Evolutionary conservation across 2,797 vertebrate species (phyloP).

Genomic region (Syndactyla subalaris): DNA sequence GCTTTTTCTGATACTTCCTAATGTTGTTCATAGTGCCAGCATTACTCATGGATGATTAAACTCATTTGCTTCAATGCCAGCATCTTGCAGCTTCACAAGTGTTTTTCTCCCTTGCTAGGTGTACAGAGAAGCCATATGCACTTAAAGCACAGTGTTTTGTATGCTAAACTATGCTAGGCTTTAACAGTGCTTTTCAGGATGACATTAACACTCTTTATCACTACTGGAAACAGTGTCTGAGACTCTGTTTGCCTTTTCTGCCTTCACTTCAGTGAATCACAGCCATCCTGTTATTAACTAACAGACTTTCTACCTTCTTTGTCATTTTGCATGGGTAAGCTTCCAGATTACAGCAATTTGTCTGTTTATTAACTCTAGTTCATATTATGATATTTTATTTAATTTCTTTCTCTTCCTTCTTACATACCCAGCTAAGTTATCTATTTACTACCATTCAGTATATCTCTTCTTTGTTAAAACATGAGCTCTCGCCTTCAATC

Average conservation of each 20-base stretch:
- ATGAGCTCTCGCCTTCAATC: not conserved
- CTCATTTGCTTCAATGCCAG: not conserved
- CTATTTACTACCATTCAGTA: not conserved
- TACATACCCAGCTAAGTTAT: not conserved
- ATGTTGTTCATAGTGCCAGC: not conserved
- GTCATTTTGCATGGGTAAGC: not conserved
- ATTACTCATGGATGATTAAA: not conserved
- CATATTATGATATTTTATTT: not conserved
- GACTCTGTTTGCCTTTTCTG: not conserved
- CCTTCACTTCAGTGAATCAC: not conserved
- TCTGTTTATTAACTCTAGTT: not conserved
- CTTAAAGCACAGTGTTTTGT: not conserved
- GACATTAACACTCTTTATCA: not conserved
- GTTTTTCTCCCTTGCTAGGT: not conserved
- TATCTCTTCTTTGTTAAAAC: not conserved
- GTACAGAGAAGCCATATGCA: not conserved
- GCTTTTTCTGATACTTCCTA: not conserved
- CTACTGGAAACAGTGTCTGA: not conserved
- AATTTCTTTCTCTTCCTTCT: not conserved
- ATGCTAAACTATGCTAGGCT: not conserved
- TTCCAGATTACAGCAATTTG: not conserved
- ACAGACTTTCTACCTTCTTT: not conserved
- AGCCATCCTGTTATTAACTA: not conserved
- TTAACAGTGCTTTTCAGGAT: not conserved
- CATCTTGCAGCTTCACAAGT: not conserved